Percentiles rank a stretch among this genome's conserved stretches.
Evolutionary conservation across 2,797 vertebrate genomes (phyloP).

Genomic region (Pseudochromis fuscus): DNA sequence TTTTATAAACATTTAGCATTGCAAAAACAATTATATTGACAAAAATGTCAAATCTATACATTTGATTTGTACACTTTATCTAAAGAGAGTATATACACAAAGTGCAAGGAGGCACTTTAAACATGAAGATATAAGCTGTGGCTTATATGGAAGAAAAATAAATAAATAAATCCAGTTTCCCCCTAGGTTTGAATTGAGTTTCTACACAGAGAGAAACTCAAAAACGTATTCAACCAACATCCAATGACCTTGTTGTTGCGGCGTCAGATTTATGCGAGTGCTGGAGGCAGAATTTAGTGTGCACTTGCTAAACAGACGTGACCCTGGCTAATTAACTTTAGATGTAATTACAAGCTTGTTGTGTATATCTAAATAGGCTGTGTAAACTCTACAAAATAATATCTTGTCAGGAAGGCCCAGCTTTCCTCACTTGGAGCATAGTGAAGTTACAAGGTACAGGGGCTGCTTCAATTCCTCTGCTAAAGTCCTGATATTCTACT

Average conservation of each 20-base stretch:
- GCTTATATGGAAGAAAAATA: slow-evolving; percentile 77
- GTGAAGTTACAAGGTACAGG: slow-evolving; percentile 22
- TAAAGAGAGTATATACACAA: slow-evolving; percentile 88
- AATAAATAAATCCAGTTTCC: slow-evolving; percentile 67
- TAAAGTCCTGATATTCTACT: slow-evolving; percentile 38
- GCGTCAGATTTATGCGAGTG: slow-evolving; percentile 46
- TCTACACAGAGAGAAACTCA: slow-evolving; percentile 61
- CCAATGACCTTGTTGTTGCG: slow-evolving; percentile 60
- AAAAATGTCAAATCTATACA: slow-evolving; percentile 77
- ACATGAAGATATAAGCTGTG: slow-evolving; percentile 85
- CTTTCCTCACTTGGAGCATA: slow-evolving; percentile 42
- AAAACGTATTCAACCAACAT: slow-evolving; percentile 71
- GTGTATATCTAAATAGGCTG: slow-evolving; percentile 44
- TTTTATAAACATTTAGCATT: slow-evolving; percentile 72
- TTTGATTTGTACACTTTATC: slow-evolving; percentile 81
- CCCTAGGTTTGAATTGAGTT: slow-evolving; percentile 67
- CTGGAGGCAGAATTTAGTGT: slow-evolving; percentile 53
- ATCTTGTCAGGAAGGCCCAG: slow-evolving; percentile 60
- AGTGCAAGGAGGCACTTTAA: slow-evolving; percentile 95
- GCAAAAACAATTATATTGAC: slow-evolving; percentile 70
- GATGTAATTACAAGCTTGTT: slow-evolving; percentile 44
- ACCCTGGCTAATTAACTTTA: slow-evolving; percentile 39
- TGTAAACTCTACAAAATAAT: slow-evolving; percentile 13
- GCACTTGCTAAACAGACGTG: slow-evolving; percentile 52
- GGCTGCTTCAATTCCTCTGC: slow-evolving; percentile 18